Conservation (phyloP, 37 sponge, comb jelly and placozoan genomes). For the Crambe crambe region DNA sequence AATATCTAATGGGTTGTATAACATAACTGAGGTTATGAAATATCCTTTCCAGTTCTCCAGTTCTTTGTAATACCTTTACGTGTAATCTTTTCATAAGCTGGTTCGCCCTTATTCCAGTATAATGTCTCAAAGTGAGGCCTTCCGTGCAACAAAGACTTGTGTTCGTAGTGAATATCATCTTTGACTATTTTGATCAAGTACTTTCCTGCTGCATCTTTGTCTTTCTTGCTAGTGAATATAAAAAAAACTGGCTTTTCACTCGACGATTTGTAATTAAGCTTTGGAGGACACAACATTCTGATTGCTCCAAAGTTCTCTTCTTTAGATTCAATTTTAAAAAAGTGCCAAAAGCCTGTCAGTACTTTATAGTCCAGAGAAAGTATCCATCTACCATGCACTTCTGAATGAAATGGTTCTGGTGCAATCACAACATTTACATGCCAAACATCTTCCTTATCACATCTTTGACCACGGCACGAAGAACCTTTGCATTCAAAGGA, state of each 20-base stretch:
- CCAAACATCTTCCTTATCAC: neutral
- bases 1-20: too few relatives aligned
- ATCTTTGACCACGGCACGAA: neutral
- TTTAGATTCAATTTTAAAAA: neutral
- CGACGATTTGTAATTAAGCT: neutral
- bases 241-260: neutral
- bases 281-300: neutral
- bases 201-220: too few relatives aligned
- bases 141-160: too few relatives aligned
- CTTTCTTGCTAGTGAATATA: neutral
- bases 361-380: neutral
- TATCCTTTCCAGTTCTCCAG: too few relatives aligned
- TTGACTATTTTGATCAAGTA: too few relatives aligned
- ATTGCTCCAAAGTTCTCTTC: neutral
- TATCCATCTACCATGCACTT: neutral
- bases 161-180: too few relatives aligned
- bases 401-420: neutral
- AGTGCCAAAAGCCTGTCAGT: neutral
- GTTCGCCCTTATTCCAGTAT: too few relatives aligned
- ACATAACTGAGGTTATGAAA: too few relatives aligned
- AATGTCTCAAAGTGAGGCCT: too few relatives aligned
- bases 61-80: too few relatives aligned
- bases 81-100: too few relatives aligned
- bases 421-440: neutral
- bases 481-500: conserved; percentile 10